phyloP scores from a whole-genome alignment of 35 echinoderm and acorn worm genomes.

The Holothuria glaberrima region DNA sequence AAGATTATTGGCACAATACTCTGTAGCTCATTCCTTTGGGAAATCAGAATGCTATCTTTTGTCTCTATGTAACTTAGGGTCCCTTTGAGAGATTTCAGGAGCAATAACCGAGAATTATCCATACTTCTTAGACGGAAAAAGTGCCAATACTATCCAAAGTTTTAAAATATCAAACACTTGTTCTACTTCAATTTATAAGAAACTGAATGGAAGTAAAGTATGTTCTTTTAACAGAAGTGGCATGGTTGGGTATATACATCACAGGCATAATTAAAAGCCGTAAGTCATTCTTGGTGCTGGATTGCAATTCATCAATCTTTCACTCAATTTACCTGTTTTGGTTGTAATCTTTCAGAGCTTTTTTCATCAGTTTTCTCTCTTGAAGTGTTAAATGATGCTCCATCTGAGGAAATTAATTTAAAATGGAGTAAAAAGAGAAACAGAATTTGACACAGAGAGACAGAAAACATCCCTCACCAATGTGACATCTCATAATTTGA shows the following conservation, averaged over 20 bases:
- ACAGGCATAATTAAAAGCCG: neutral
- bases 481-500: too few relatives aligned
- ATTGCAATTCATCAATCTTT: neutral
- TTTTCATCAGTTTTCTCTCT: conserved; percentile 91
- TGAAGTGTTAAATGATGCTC: conserved; percentile 89
- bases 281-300: neutral
- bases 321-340: conserved; percentile 65
- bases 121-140: too few relatives aligned
- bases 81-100: too few relatives aligned
- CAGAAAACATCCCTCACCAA: too few relatives aligned
- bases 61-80: neutral
- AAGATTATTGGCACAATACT: too few relatives aligned
- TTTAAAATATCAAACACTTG: too few relatives aligned
- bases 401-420: conserved; percentile 63
- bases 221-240: neutral
- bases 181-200: neutral
- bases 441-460: too few relatives aligned
- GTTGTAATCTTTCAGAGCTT: conserved; percentile 80
- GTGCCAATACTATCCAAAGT: too few relatives aligned
- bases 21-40: too few relatives aligned
- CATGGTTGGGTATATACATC: neutral
- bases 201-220: neutral
- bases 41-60: neutral
- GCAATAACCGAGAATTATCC: too few relatives aligned
- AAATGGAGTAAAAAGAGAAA: neutral